These are phyloP conservation scores for Hemistola chrysoprasaria DNA, from an alignment of 2,888 invertebrate species.

Conservation along the genomic window DNA sequence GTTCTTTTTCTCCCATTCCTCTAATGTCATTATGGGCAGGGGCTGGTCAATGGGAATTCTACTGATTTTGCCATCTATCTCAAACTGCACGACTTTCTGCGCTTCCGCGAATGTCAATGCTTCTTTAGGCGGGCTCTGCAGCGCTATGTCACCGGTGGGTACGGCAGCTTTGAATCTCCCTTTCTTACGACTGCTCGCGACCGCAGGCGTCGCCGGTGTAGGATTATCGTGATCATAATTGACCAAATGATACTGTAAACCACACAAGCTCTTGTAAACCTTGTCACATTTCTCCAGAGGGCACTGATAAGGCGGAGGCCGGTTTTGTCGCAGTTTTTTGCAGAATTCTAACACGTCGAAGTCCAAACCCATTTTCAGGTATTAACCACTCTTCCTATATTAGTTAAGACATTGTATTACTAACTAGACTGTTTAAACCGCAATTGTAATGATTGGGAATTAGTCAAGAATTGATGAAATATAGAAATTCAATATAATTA, in stretches of 20 bases:
- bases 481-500: too few species aligned
- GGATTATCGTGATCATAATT: constrained; percentile 93
- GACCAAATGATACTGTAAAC: constrained; percentile 92
- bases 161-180: constrained; percentile 82
- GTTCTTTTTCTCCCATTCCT: constrained; percentile 83
- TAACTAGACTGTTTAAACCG: too few species aligned
- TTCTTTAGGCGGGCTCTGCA: constrained; percentile 83
- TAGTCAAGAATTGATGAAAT: too few species aligned
- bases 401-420: constrained; percentile 2
- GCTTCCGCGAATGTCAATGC: constrained; percentile 92
- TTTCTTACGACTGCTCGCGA: constrained; percentile 85
- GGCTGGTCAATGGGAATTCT: constrained; percentile 85
- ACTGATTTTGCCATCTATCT: constrained; percentile 90
- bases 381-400: constrained; percentile 12
- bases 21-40: constrained; percentile 86
- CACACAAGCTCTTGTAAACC: constrained; percentile 92
- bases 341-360: constrained; percentile 94
- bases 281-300: constrained; percentile 93
- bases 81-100: constrained; percentile 93
- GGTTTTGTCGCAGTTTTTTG: constrained; percentile 90
- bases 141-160: constrained; percentile 79
- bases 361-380: constrained; percentile 86
- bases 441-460: too few species aligned
- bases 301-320: constrained; percentile 92
- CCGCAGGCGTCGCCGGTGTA: constrained; percentile 83